Conservation (phyloP, 2,888 invertebrate genomes). For the Polyommatus iphigenia region DNA sequence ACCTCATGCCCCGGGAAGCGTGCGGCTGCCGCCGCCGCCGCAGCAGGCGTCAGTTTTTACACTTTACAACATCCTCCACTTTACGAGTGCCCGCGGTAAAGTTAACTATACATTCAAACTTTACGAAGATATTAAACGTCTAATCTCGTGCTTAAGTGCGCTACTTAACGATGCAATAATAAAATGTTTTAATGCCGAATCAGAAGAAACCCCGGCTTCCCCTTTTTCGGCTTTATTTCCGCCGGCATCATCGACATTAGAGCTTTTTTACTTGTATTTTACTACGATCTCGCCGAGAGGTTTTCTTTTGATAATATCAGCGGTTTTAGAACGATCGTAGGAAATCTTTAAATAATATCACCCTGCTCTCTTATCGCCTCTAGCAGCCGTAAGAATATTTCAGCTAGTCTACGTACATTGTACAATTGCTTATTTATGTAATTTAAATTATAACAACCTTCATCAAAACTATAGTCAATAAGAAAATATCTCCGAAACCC, state of each 20-base stretch:
- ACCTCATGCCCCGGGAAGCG: neutral
- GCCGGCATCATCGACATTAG: neutral
- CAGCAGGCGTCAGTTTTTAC: constrained; percentile 11
- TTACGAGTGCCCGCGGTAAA: constrained; percentile 23
- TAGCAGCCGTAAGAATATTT: neutral
- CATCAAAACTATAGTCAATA: neutral
- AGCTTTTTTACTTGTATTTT: constrained; percentile 6
- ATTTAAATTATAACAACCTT: too few relatives aligned
- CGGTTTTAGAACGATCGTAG: neutral
- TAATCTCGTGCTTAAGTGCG: constrained; percentile 16
- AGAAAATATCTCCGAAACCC: neutral
- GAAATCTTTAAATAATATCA: neutral
- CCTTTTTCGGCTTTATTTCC: constrained; percentile 15
- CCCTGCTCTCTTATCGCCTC: neutral
- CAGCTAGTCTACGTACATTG: too few relatives aligned
- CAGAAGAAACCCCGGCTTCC: constrained; percentile 10
- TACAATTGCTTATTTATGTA: too few relatives aligned
- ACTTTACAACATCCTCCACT: constrained; percentile 22
- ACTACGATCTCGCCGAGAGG: neutral
- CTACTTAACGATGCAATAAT: constrained; percentile 21
- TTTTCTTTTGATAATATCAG: constrained; percentile 4
- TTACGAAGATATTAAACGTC: constrained; percentile 1
- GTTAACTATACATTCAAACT: constrained; percentile 15
- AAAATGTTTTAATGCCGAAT: constrained; percentile 10
- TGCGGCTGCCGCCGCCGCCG: neutral